Evolutionary conservation across 2,113 vertebrate species (phyloP), one percentile per base, ranked within the genome.

Genomic region (Cricetomys ansorgei): DNA sequence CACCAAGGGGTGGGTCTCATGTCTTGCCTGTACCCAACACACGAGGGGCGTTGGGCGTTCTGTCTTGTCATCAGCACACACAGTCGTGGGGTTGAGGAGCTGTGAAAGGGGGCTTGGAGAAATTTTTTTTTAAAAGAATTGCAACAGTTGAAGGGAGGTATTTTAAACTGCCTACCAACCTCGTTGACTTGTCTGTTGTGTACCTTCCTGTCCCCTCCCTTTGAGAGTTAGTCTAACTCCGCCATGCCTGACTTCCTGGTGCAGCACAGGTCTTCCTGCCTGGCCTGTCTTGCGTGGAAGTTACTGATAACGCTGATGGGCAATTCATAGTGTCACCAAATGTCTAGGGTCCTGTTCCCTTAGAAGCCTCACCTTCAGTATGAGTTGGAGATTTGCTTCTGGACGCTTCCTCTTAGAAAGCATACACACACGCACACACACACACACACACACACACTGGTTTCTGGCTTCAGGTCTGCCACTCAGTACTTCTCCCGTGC

Each of bases 161-260:
- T 98, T 95, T 92, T 93, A 96, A 95, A 31, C 92, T 92, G 53
- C 92, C 88, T 94, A 97, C 94, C 59, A 94, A 92, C 72, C 65
- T 91, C 88, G 72, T 57, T 84, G 89, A 85, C 84, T 65, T 83
- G 10, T 67, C 5, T 27, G n/a, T 4, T 31, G 12, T 4, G 15
- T 8, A 37, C 43, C 40, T 40, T 57, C 3, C 31, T 40, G 59
- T 12, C 40, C 64, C 57, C 79, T 48, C 84, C 75, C n/a, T 17
- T 9, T 5, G 12, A 13, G 8, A 7, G 10, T 34, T 59, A 48
- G 11, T 79, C 64, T 92, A 31, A 69, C 31, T 34, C 29, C 13
- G 79, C 23, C 17, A 53, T 48, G 53, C 9, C 80, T 81, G 15
- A 6, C 25, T 89, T 90, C 29, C 11, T 43, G 0, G 17, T 43